Conservation (phyloP, 2,888 invertebrate species). For the Drosophila niveifrons region DNA sequence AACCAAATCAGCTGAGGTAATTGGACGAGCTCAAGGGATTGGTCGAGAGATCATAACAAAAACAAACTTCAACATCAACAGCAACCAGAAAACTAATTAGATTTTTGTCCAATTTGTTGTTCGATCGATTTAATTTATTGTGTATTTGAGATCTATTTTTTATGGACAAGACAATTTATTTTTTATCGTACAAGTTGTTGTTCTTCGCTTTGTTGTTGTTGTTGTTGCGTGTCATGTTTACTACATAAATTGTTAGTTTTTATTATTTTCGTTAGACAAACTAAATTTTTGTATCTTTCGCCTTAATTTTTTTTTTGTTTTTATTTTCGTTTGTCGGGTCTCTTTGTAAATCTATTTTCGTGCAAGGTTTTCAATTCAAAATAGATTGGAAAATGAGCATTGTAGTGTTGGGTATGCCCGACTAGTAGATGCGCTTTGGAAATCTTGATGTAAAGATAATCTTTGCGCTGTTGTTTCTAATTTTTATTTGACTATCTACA, state of each 20-base stretch:
- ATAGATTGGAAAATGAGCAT: constrained; percentile 40
- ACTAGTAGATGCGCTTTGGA: constrained; percentile 5
- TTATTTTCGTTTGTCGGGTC: constrained; percentile 39
- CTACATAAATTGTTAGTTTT: constrained; percentile 46
- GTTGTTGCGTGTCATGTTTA: constrained; percentile 33
- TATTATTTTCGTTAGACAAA: constrained; percentile 32
- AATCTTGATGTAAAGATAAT: too few relatives aligned
- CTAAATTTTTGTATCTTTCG: constrained; percentile 11
- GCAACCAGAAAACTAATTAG: constrained; percentile 17
- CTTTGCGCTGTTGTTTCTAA: too few relatives aligned
- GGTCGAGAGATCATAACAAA: constrained; percentile 1
- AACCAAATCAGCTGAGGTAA: constrained; percentile 4
- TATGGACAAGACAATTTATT: constrained; percentile 37
- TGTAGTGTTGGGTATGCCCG: neutral
- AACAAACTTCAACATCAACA: constrained; percentile 5
- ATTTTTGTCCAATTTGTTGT: constrained; percentile 34
- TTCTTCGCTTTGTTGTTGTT: neutral
- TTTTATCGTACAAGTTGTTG: constrained; percentile 16
- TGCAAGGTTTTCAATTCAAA: constrained; percentile 53
- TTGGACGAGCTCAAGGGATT: constrained; percentile 5
- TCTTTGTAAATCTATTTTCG: constrained; percentile 54
- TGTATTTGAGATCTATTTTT: constrained; percentile 6
- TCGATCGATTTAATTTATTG: constrained; percentile 34
- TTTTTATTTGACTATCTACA: too few relatives aligned
- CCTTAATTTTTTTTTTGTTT: neutral